phyloP scores from a whole-genome alignment of 2,888 invertebrate genomes.

The Pandemis heparana region DNA sequence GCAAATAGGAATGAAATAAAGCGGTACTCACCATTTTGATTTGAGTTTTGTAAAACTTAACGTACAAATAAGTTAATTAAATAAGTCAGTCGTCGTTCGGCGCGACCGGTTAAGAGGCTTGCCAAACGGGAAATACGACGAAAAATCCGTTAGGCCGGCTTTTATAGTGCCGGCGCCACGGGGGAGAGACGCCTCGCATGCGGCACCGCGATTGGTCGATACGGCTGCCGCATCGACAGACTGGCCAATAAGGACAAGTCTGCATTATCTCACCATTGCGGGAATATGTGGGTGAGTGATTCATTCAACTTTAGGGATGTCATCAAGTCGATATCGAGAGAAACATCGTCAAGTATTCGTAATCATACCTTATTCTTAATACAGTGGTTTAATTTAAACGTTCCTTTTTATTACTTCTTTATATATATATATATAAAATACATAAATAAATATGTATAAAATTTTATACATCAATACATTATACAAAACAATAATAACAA shows the following conservation, averaged over 20 bases:
- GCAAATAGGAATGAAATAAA: constrained; percentile 46
- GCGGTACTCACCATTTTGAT: constrained; percentile 80
- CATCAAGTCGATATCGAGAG: constrained; percentile 37
- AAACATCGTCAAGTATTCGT: neutral
- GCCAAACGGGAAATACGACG: constrained; percentile 87
- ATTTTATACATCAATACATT: too few species aligned
- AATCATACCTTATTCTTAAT: too few species aligned
- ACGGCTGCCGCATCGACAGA: constrained; percentile 74
- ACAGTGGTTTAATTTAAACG: too few species aligned
- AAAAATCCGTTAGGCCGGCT: constrained; percentile 76
- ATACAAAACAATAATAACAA: too few species aligned
- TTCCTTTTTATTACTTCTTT: too few species aligned
- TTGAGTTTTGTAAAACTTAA: constrained; percentile 80
- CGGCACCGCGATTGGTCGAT: constrained; percentile 77
- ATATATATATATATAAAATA: too few species aligned
- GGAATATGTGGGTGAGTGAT: constrained; percentile 80
- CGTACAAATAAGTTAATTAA: constrained; percentile 79
- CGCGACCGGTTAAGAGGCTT: constrained; percentile 89
- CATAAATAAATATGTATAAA: too few species aligned
- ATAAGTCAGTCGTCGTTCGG: constrained; percentile 84
- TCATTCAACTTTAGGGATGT: constrained; percentile 50
- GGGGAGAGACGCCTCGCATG: constrained; percentile 80
- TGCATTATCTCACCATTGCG: constrained; percentile 81
- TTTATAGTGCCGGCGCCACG: constrained; percentile 85
- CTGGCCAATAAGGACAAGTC: constrained; percentile 78